Base-by-base conservation (phyloP, 2,113 vertebrate genomes). In the Albula goreensis region DNA sequence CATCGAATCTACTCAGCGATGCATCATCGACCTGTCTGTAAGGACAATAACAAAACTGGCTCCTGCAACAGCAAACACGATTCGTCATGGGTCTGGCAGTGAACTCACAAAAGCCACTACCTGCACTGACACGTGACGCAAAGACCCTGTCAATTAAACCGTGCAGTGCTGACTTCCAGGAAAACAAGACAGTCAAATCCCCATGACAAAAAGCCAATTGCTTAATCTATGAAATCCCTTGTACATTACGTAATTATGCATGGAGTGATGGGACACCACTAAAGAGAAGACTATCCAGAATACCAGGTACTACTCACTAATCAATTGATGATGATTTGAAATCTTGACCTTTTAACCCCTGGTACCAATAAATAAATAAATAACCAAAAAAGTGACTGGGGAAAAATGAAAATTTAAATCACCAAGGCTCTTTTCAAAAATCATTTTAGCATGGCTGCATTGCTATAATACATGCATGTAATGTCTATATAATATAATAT, bases 11-110 rank as follows among this genome's bases (percentile, higher is more conserved):
- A 51, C 50, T 53, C 80, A 81, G 50, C 11, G 80, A 81, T 81
- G 80, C 80, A 81, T 81, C 51, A 81, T 53, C 50, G 22, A n/a
- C 80, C 80, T n/a, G 80, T 50, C 50, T 81, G 80, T 53, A 51
- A 17, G 51, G n/a, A 6, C 1, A 5, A 50, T 11, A 80, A 10
- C 17, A 81, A 52, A 19, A 52, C 80, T n/a, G 50, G 79, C 79
- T 51, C 17, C 79, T 0, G 79, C 49, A 80, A 41, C 41, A 80
- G 79, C 80, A 81, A 52, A 81, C 50, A 81, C 41, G 11, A 52
- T 81, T 53, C 25, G 80, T 81, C 80, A 52, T 51, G 80, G 80
- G 80, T 10, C 50, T 81, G 50, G 50, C 50, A 10, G 11, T 81
- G 80, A 53, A 53, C 50, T 53, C 50, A 81, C 80, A 81, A 52